These are phyloP conservation scores for Antheraea pernyi DNA, from an alignment of 1,140 invertebrate species.

Conservation along the genomic window DNA sequence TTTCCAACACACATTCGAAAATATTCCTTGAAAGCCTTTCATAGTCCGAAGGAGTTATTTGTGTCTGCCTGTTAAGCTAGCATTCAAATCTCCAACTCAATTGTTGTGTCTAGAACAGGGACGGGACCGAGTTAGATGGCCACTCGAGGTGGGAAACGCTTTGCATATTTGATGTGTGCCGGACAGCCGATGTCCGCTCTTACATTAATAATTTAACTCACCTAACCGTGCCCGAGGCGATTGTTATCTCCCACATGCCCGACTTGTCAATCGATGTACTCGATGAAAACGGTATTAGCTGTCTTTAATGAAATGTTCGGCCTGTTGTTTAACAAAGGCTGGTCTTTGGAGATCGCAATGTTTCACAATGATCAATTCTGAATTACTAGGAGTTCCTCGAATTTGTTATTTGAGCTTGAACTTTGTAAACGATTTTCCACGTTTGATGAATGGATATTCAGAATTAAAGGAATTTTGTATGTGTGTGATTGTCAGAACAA, in stretches of 20 bases:
- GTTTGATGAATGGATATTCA: background rate
- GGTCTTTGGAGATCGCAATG: slow-evolving; percentile 32
- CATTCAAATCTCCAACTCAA: too few relatives aligned
- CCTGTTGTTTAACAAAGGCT: slow-evolving; percentile 36
- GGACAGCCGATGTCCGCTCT: slow-evolving; percentile 24
- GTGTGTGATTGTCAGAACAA: too few relatives aligned
- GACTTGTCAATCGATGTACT: slow-evolving; percentile 31
- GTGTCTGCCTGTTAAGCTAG: background rate
- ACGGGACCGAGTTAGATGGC: slow-evolving; percentile 21
- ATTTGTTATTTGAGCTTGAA: background rate
- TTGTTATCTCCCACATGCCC: slow-evolving; percentile 29
- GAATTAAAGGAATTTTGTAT: background rate
- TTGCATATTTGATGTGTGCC: slow-evolving; percentile 65
- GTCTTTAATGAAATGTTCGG: slow-evolving; percentile 26
- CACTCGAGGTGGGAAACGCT: slow-evolving; percentile 35
- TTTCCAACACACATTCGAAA: too few relatives aligned
- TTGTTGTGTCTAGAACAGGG: slow-evolving; percentile 31
- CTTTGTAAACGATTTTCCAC: background rate
- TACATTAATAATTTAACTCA: slow-evolving; percentile 60
- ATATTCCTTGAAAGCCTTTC: too few relatives aligned
- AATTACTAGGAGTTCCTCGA: background rate
- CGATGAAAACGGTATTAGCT: slow-evolving; percentile 39
- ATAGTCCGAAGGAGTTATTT: too few relatives aligned
- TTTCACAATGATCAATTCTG: background rate
- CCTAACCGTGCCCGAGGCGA: slow-evolving; percentile 43